Evolutionary conservation across 2,888 invertebrate genomes (phyloP).

Genomic region (Gortyna flavago): DNA sequence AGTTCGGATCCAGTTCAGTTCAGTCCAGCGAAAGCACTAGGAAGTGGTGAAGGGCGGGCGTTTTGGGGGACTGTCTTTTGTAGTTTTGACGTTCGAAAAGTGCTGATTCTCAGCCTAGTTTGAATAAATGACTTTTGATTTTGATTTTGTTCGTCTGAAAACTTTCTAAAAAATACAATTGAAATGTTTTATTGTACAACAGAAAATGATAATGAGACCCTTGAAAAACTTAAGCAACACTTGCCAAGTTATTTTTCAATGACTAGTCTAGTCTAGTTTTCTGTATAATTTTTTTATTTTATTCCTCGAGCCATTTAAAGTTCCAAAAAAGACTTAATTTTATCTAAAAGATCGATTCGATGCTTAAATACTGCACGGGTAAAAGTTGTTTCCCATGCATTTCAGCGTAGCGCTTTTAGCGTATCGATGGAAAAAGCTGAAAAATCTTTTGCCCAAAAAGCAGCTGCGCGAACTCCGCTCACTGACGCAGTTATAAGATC

Average conservation of each 20-base stretch:
- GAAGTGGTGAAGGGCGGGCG: too few relatives aligned
- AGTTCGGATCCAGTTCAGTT: too few relatives aligned
- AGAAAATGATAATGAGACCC: constrained; percentile 8
- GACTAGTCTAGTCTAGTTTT: not conserved
- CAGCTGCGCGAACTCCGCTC: not conserved
- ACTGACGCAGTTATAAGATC: not conserved
- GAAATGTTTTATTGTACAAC: constrained; percentile 21
- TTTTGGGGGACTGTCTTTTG: too few relatives aligned
- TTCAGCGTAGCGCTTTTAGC: not conserved
- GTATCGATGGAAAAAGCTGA: not conserved
- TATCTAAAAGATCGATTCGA: not conserved
- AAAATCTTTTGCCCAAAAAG: not conserved
- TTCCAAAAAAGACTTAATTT: not conserved
- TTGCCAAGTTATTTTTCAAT: not conserved
- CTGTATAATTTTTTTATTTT: not conserved
- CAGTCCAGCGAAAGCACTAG: too few relatives aligned
- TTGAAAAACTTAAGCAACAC: constrained; percentile 6
- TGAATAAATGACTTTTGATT: too few relatives aligned
- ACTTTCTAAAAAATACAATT: constrained; percentile 7
- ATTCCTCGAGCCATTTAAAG: too few relatives aligned
- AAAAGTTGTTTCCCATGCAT: not conserved
- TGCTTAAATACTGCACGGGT: not conserved
- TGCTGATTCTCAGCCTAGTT: too few relatives aligned
- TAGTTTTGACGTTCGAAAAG: too few relatives aligned
- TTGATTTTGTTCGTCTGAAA: not conserved